Evolutionary conservation across 37 sponge, comb jelly and placozoan species (phyloP).

Genomic region (Amphimedon queenslandica): DNA sequence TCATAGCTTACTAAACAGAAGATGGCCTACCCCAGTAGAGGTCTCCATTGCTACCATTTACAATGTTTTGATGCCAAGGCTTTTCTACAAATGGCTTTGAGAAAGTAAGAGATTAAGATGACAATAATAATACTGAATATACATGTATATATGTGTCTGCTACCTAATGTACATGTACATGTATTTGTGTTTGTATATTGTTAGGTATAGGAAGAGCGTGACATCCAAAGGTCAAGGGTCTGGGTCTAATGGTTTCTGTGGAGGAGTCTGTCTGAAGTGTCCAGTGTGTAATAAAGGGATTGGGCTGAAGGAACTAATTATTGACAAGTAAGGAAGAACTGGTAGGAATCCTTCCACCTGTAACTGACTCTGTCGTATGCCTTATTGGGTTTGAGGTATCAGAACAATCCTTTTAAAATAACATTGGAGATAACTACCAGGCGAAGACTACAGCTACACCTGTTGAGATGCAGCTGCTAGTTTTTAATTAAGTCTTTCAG

Average conservation of each 20-base stretch:
- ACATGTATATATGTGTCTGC: neutral
- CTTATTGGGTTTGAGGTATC: no score
- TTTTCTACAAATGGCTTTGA: slow-evolving; percentile 77
- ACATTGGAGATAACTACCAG: no score
- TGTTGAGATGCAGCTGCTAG: no score
- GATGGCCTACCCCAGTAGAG: slow-evolving; percentile 79
- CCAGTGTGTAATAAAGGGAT: slow-evolving; percentile 83
- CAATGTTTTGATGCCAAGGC: slow-evolving; percentile 95
- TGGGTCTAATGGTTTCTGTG: no score
- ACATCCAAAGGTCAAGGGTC: no score
- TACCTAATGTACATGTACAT: neutral
- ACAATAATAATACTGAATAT: neutral
- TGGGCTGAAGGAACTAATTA: slow-evolving; percentile 40
- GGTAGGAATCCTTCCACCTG: no score
- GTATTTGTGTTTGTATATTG: neutral
- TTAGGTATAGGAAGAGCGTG: no score
- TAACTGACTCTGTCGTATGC: no score
- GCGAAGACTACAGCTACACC: no score
- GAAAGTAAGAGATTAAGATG: neutral
- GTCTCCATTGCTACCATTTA: slow-evolving; percentile 68
- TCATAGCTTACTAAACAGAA: slow-evolving; percentile 78
- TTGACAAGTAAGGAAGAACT: slow-evolving; percentile 80
- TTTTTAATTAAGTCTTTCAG: no score
- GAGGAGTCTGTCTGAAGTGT: slow-evolving; percentile 67
- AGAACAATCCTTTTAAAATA: no score